Percentiles rank a stretch among this genome's conserved stretches.
These are phyloP conservation scores for Actinopyga echinites DNA, from an alignment of 53 echinoderm and acorn worm species.

Conservation along the genomic window DNA sequence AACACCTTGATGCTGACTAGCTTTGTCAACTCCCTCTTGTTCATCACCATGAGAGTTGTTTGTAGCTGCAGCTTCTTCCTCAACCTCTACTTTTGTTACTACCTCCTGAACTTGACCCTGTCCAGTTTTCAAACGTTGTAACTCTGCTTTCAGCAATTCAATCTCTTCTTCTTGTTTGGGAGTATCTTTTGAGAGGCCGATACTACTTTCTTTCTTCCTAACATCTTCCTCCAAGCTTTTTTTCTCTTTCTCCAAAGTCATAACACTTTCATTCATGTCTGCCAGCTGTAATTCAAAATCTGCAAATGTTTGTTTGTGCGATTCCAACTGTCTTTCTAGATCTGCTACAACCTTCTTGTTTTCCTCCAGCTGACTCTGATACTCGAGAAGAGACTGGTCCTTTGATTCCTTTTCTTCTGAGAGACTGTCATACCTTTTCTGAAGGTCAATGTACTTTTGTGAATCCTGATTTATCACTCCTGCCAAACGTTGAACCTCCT, in stretches of 20 bases:
- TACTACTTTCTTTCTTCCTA: not conserved
- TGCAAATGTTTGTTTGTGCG: slow-evolving; percentile 49
- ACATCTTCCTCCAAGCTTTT: not conserved
- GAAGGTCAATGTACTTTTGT: slow-evolving; percentile 65
- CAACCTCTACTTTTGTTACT: not conserved
- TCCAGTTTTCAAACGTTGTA: slow-evolving; percentile 6
- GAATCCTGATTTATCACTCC: slow-evolving; percentile 68
- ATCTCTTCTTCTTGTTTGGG: not conserved
- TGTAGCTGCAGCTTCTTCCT: not conserved
- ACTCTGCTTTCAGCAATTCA: not conserved
- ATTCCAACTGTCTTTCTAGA: slow-evolving; percentile 45
- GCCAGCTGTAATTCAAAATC: slow-evolving; percentile 25
- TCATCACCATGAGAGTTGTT: not conserved
- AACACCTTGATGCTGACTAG: not conserved
- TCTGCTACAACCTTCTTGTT: slow-evolving; percentile 14
- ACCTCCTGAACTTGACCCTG: slow-evolving; percentile 5
- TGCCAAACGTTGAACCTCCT: slow-evolving; percentile 91
- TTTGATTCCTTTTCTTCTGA: slow-evolving; percentile 58
- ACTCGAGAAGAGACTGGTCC: slow-evolving; percentile 59
- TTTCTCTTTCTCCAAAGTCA: slow-evolving; percentile 56
- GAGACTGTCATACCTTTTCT: slow-evolving; percentile 55
- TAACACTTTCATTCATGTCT: slow-evolving; percentile 50
- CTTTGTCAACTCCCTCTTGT: not conserved
- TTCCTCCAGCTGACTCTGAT: slow-evolving; percentile 49
- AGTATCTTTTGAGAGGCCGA: not conserved